Base-by-base conservation (phyloP, 2,113 vertebrate species). In the Eubucco bourcierii region DNA sequence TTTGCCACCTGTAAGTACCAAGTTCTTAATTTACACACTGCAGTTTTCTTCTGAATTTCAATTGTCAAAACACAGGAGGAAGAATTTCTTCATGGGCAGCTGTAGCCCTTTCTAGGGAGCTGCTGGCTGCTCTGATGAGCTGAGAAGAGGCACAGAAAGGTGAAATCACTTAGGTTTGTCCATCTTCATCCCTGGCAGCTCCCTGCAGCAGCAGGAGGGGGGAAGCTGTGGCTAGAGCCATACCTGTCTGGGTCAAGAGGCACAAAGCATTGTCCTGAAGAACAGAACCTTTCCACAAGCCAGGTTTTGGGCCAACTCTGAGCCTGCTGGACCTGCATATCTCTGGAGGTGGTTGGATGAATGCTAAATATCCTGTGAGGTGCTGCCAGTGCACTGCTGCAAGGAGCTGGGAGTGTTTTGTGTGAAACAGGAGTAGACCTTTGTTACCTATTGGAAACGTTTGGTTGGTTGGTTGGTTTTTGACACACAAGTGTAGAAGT, bases 371-470 rank as follows among this genome's bases (percentile, higher is more conserved):
- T 37, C 68, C 86, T 10, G 33, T 9, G 83, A 80, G 92, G 56
- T 14, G 8, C 8, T 64, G 79, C 55, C 90, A 88, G 81, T 0
- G 66, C 68, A 68, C 34, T 4, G 20, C 37, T 13, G 3, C 1
- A 27, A 90, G 70, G 56, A 81, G 85, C 70, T 65, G 85, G 55
- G 84, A 84, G 21, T 19, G 92, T 70, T 73, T 75, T 94, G 73
- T 88, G 67, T 89, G 94, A 95, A 96, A 89, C 81, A 67, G 90
- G 94, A 93, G 56, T 68, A 74, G 83, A 91, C 76, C 59, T 84
- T 65, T 33, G 24, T 61, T 1, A 23, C 89, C 95, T 93, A 92
- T 90, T 96, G 90, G 89, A 97, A 96, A 94, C 89, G 96, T 89
- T 93, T 67, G 41, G 15, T 44, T 44, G 96, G 90, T 93, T 67